Evolutionary conservation across 2,797 vertebrate genomes (phyloP).

Genomic region (Neomorphus geoffroyi): DNA sequence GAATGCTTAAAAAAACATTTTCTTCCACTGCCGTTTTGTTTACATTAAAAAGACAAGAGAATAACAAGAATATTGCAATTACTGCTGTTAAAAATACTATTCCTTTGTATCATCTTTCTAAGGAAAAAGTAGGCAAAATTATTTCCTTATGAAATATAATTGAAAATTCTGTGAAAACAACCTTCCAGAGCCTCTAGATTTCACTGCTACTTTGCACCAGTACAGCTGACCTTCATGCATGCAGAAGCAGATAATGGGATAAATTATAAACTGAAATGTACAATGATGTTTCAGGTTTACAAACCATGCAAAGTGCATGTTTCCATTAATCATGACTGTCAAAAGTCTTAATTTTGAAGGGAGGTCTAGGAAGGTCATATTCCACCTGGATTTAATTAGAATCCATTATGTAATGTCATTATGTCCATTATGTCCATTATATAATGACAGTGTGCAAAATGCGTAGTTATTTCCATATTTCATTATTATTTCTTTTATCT

Average conservation of each 20-base stretch:
- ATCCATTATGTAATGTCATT: conserved; percentile 65
- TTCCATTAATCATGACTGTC: conserved; percentile 57
- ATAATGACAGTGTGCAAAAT: background rate
- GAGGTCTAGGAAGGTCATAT: conserved; percentile 64
- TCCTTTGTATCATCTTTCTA: background rate
- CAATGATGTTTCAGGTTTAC: conserved; percentile 29
- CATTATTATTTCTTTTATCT: background rate
- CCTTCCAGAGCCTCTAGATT: conserved; percentile 3
- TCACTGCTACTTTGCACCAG: background rate
- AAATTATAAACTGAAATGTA: conserved; percentile 64
- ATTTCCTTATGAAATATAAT: conserved; percentile 29
- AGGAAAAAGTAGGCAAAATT: conserved; percentile 11
- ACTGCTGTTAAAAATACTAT: background rate
- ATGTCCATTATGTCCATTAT: conserved; percentile 57
- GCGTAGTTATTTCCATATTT: conserved; percentile 18
- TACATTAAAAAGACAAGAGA: background rate
- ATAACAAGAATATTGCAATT: background rate
- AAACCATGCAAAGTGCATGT: conserved; percentile 61
- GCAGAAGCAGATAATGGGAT: conserved; percentile 50
- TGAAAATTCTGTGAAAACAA: conserved; percentile 32
- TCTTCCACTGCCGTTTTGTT: conserved; percentile 3
- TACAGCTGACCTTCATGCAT: conserved; percentile 29
- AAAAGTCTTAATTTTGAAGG: conserved; percentile 65
- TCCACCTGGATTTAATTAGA: conserved; percentile 66
- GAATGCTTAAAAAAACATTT: conserved; percentile 10